phyloP scores from a whole-genome alignment of 2,113 vertebrate species.

The Rhabdornis inornatus region DNA sequence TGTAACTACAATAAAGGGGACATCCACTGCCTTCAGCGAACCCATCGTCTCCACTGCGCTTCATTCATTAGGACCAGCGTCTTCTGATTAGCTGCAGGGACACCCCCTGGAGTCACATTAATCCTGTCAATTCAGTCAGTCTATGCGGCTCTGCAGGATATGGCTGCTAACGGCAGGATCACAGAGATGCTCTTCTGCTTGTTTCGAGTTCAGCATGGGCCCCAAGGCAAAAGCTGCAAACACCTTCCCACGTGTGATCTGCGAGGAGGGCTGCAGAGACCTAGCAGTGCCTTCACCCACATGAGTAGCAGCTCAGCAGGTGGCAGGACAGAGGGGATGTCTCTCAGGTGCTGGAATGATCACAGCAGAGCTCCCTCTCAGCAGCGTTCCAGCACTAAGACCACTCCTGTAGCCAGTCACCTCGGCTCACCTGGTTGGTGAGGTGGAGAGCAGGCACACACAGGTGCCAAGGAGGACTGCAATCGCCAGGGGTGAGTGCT shows the following conservation, averaged over 20 bases:
- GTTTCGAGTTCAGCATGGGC: background rate
- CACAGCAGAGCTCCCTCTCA: fast-evolving
- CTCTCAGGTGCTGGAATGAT: fast-evolving
- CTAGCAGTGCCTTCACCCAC: fast-evolving
- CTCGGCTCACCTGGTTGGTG: fast-evolving
- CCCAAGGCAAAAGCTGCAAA: background rate
- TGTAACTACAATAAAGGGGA: background rate
- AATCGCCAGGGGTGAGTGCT: fast-evolving
- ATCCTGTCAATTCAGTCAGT: background rate
- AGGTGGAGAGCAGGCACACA: fast-evolving
- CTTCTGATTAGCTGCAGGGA: conserved; percentile 16
- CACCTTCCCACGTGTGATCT: fast-evolving
- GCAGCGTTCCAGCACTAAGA: fast-evolving
- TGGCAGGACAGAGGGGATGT: background rate
- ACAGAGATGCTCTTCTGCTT: background rate
- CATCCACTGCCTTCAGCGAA: background rate
- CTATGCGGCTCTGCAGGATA: background rate
- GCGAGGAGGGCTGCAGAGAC: fast-evolving
- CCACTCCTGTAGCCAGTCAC: background rate
- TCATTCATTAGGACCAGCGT: background rate
- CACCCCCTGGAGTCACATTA: background rate
- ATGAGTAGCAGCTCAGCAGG: fast-evolving
- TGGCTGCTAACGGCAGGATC: background rate
- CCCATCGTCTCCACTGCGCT: background rate
- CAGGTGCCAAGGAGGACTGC: fast-evolving